phyloP scores from a whole-genome alignment of 2,888 invertebrate genomes.

The Ichneumoninae sp. region DNA sequence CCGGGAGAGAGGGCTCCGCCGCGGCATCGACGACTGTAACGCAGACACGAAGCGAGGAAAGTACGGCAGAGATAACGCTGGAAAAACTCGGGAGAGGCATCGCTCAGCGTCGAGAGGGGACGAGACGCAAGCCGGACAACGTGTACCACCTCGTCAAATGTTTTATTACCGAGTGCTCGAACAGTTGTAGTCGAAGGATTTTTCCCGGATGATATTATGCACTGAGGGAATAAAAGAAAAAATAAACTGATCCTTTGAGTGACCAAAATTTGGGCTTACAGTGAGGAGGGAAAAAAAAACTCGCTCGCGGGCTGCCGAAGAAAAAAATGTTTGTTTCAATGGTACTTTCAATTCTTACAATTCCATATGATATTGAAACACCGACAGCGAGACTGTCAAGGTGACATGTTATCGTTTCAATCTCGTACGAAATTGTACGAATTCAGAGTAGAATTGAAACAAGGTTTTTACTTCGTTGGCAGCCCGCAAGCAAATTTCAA shows the following conservation, averaged over 20 bases:
- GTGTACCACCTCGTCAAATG: background rate
- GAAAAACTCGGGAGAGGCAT: background rate
- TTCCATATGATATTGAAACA: too few relatives aligned
- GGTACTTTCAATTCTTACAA: too few relatives aligned
- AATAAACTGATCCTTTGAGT: background rate
- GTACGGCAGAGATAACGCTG: background rate
- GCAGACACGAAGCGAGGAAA: constrained; percentile 58
- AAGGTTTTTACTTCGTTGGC: too few relatives aligned
- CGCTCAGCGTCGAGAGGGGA: background rate
- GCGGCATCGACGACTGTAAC: constrained; percentile 27
- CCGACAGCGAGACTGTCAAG: too few relatives aligned
- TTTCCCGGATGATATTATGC: background rate
- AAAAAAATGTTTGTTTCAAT: too few relatives aligned
- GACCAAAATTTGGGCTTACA: background rate
- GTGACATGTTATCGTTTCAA: too few relatives aligned
- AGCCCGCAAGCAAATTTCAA: too few relatives aligned
- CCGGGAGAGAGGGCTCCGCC: background rate
- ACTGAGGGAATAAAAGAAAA: background rate
- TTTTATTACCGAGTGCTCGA: background rate
- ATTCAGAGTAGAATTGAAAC: too few relatives aligned
- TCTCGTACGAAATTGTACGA: too few relatives aligned
- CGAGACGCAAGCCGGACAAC: background rate
- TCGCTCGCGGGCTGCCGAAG: too few relatives aligned
- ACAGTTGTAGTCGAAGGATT: background rate
- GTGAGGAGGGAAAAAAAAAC: too few relatives aligned